Base-by-base conservation (phyloP, 2,888 invertebrate species). In the Chrysotoxum bicinctum region DNA sequence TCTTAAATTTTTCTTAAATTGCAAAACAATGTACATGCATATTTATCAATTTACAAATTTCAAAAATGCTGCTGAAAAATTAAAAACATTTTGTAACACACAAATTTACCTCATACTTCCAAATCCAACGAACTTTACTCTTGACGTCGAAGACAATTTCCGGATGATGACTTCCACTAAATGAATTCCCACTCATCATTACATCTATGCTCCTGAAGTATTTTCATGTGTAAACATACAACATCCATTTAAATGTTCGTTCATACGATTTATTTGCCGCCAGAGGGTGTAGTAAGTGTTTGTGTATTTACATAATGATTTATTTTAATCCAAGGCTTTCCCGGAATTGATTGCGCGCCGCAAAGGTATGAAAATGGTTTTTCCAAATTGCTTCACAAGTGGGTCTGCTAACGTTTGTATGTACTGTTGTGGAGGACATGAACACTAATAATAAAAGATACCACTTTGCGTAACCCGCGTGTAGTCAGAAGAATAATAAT, bases 221-320 rank as follows among this genome's bases (percentile, higher is more conserved):
- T 9, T 40, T 60, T 4, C 21, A n/a, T 58, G 21, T 21, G 37
- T 21, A 14, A 37, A 37, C 14, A n/a, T 6, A 35, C 14, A 58
- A 60, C 43, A 72, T 8, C 14, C 21, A 56, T 54, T 60, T 5
- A 14, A 56, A 54, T 19, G 21, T 21, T 21, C 7, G 2, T 48
- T 48, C 21, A 48, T 37, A 14, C 40, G 32, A 60, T 80, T 58
- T 68, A 80, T 50, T 35, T 60, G 8, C 50, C 68, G 26, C 54
- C 26, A 60, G 21, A n/a, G n/a, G 14, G 9, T n/a, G 23, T 68
- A 14, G 35, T 43, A n/a, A 30, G 30, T 21, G 21, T 40, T 23
- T 23, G 23, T 14, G 56, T 81, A 54, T 81, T 81, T 81, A 62
- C 54, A 70, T 81, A n/a, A 81, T 81, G 64, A 81, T 76, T 80